Base-by-base conservation (phyloP, 2,797 vertebrate species). In the Melopsittacus undulatus region DNA sequence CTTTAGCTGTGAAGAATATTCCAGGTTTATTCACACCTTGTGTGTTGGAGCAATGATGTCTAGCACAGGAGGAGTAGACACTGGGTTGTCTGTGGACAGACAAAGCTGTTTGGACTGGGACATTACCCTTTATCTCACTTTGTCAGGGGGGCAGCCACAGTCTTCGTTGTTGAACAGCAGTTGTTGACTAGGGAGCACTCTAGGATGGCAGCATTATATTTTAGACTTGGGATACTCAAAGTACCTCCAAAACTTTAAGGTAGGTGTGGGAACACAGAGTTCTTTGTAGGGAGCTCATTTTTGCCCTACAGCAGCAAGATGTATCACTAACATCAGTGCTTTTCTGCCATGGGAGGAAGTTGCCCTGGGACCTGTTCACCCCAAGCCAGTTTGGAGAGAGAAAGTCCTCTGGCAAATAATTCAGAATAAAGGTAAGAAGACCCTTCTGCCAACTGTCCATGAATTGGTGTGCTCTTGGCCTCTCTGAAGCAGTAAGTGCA, bases 1-100 rank as follows among this genome's bases (percentile, higher is more conserved):
- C 85, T 92, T 89, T 82, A 34, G 29, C 15, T 42, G 30, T 46
- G 15, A 69, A 83, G 43, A 85, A 12, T 80, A 73, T 69, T 90
- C 94, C 30, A 70, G n/a, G 18, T 63, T 85, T 66, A 7, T 63
- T 91, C 48, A 51, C 16, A 34, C 1, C 1, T 7, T 4, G 7
- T 38, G 22, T 63, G 5, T 32, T 80, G 30, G 7, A 83, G 42
- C 15, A 68, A 78, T 83, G 52, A 23, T 56, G 11, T 61, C 43
- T 70, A 59, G 36, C 43, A 74, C 8, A 46, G 40, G 23, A 57
- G 32, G 29, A 48, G 20, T 18, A 88, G 26, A 43, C 13, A 20
- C 24, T 79, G 38, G 4, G 13, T 24, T 34, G 56, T 34, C n/a
- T 57, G 56, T 24, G n/a, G n/a, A 34, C 43, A 64, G 56, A 67